phyloP scores from a whole-genome alignment of 2,888 invertebrate species.

The Trachelus iudaicus region DNA sequence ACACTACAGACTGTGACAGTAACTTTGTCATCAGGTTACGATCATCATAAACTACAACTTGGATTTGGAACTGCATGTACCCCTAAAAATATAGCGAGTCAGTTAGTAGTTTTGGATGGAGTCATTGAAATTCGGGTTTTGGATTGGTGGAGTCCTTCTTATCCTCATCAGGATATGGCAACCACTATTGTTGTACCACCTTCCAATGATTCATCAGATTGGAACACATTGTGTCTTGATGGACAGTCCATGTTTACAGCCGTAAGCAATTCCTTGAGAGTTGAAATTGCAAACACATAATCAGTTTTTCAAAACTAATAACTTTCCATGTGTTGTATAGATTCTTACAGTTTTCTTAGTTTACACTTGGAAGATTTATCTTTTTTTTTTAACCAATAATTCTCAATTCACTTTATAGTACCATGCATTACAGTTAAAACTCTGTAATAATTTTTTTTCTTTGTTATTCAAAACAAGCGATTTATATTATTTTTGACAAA shows the following conservation, averaged over 20 bases:
- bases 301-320: neutral
- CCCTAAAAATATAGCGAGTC: constrained; percentile 58
- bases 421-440: neutral
- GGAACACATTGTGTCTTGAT: neutral
- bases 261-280: neutral
- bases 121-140: constrained; percentile 69
- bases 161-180: constrained; percentile 64
- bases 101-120: constrained; percentile 67
- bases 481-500: neutral
- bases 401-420: neutral
- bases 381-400: neutral
- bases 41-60: constrained; percentile 68
- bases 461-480: neutral
- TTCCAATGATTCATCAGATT: constrained; percentile 49
- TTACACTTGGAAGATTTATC: neutral
- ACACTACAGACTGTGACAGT: constrained; percentile 70
- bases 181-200: constrained; percentile 42
- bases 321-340: neutral
- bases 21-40: constrained; percentile 68
- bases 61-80: constrained; percentile 67
- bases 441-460: neutral
- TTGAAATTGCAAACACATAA: neutral
- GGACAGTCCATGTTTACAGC: neutral
- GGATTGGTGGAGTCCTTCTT: constrained; percentile 77
- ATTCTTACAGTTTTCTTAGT: neutral